These are phyloP conservation scores for Phaonia tiefii DNA, from an alignment of 2,888 invertebrate genomes.

Conservation along the genomic window DNA sequence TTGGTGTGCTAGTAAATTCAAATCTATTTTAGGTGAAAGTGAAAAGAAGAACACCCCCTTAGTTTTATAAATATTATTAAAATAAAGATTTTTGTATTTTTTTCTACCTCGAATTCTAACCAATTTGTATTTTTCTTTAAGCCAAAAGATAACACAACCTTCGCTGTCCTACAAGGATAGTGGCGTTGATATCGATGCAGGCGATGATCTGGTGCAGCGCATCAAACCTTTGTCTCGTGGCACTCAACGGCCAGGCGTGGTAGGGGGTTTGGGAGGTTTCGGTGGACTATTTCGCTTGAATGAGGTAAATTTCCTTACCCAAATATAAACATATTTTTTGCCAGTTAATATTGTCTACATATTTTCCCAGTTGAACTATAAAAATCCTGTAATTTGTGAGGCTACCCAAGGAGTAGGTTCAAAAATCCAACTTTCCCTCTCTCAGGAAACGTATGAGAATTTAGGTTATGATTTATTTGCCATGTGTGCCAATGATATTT, in stretches of 20 bases:
- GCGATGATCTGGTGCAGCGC: conserved; percentile 90
- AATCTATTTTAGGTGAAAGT: too few relatives aligned
- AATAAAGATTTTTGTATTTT: conserved; percentile 17
- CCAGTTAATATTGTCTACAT: too few relatives aligned
- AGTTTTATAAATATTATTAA: background rate
- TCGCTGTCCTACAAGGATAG: conserved; percentile 91
- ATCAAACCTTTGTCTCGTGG: conserved; percentile 91
- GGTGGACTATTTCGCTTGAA: conserved; percentile 95
- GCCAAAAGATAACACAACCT: conserved; percentile 55
- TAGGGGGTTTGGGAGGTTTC: conserved; percentile 94
- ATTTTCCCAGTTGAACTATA: conserved; percentile 81
- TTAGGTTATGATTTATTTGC: conserved; percentile 98
- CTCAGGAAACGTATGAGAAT: conserved; percentile 88
- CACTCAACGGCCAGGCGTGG: conserved; percentile 89
- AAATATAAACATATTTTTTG: background rate
- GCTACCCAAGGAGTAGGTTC: conserved; percentile 98
- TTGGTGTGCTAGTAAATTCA: too few relatives aligned
- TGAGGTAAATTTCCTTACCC: conserved; percentile 79
- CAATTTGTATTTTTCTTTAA: conserved; percentile 18
- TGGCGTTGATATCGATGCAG: conserved; percentile 97
- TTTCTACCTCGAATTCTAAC: background rate
- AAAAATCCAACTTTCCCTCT: conserved; percentile 95
- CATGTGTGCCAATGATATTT: conserved; percentile 98
- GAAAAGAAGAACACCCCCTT: too few relatives aligned
- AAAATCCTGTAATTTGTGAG: conserved; percentile 93